phyloP scores from a whole-genome alignment of 2,113 vertebrate species.

The Alethe castanea region DNA sequence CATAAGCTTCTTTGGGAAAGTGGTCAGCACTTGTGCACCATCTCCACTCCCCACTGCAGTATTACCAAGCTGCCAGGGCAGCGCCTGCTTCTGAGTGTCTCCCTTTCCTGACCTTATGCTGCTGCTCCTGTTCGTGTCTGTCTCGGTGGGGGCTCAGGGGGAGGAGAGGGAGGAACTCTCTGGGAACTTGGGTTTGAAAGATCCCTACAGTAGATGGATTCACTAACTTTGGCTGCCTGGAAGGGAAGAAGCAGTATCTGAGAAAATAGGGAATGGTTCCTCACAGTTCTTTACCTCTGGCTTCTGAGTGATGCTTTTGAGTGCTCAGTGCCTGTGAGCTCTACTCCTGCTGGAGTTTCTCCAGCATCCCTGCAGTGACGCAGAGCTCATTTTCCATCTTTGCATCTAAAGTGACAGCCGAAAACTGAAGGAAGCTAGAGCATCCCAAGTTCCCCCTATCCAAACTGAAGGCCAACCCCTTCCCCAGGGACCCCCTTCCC shows the following conservation, averaged over 20 bases:
- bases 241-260: background rate
- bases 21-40: background rate
- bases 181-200: background rate
- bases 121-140: slow-evolving; percentile 19
- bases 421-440: background rate
- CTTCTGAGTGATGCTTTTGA: background rate
- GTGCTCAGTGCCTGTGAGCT: background rate
- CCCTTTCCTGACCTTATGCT: background rate
- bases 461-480: background rate
- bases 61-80: slow-evolving; percentile 27
- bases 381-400: background rate
- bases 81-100: background rate
- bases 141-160: background rate
- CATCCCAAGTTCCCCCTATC: background rate
- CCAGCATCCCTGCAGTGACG: background rate
- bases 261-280: background rate
- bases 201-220: background rate
- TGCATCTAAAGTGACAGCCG: background rate
- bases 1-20: background rate
- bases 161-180: background rate
- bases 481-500: background rate
- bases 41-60: slow-evolving; percentile 25
- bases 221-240: background rate
- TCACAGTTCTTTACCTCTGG: background rate
- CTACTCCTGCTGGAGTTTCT: background rate